Base-by-base conservation (phyloP, 2,888 invertebrate species). In the Eupithecia exiguata region DNA sequence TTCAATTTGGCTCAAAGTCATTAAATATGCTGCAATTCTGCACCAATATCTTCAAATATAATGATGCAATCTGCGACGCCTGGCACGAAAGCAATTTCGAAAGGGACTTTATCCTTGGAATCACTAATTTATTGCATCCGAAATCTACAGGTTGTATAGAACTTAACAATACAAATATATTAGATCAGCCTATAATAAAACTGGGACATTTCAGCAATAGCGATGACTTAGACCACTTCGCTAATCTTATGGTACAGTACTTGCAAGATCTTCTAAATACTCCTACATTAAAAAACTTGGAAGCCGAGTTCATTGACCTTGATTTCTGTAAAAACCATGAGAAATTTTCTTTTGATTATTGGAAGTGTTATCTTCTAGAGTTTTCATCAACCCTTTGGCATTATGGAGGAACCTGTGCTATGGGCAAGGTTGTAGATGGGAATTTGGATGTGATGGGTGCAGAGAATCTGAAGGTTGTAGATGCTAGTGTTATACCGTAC, bases 341-440 rank as follows among this genome's bases (percentile, higher is more conserved):
- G 1, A 73, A 38, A 7, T 30, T 9, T 9, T 77, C 73, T 18
- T 68, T 61, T 5, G 77, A 74, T 0, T 85, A 49, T 69, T 85
- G 79, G 80, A 5, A 77, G 5, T 85, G 85, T 62, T 83, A 84
- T 58, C 74, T 74, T 0, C 0, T 78, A 46, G 70, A n/a, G 5
- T 77, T 81, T 81, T 81, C 81, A 49, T 69, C 77, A 0, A 78
- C 79, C n/a, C 77, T 82, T 79, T 84, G 82, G 81, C 84, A 85
- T 71, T 81, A 81, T 38, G 25, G 69, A 12, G 81, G 84, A 7
- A 81, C 84, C 7, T 79, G 80, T 25, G 68, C 80, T 0, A 76
- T 85, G 71, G 85, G 85, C 0, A 30, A 12, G 9, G 85, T 85
- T 1, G 71, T 83, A 9, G 78, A 85, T 62, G 66, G 25, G 0